Conservation (phyloP, 2,113 vertebrate genomes). For the Choloepus hoffmanni region DNA sequence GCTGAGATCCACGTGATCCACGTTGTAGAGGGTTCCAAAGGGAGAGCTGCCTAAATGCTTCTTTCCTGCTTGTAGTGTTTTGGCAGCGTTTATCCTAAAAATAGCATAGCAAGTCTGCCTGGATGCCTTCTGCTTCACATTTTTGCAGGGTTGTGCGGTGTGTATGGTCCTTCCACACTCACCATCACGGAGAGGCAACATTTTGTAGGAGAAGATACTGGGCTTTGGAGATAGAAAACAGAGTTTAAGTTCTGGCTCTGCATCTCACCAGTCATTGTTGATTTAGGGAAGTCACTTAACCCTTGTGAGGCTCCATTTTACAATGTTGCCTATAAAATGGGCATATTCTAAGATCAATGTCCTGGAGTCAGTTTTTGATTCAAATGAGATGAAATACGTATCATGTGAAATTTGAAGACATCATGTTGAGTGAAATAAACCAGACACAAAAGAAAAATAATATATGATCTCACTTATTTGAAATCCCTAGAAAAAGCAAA, state of each 20-base stretch:
- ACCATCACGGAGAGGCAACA: neutral
- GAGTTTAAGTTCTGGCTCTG: neutral
- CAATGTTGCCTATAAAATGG: neutral
- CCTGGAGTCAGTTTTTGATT: neutral
- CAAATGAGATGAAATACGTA: neutral
- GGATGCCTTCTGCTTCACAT: neutral
- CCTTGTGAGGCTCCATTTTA: neutral
- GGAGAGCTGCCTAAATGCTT: neutral
- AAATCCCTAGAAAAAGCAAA: no score
- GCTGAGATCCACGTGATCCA: neutral
- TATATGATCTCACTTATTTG: no score
- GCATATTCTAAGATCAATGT: neutral
- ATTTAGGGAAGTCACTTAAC: neutral
- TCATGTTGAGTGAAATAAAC: no score
- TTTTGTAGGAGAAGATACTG: neutral
- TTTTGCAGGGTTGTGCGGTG: neutral
- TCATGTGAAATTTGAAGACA: no score
- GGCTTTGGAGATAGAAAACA: neutral
- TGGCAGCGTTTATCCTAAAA: slow-evolving; percentile 62
- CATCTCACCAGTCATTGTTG: neutral
- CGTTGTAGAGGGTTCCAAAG: neutral
- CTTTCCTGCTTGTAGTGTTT: slow-evolving; percentile 39
- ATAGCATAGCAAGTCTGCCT: neutral
- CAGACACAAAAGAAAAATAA: no score
- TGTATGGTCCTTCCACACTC: neutral